Percentiles rank a stretch among this genome's conserved stretches.
Evolutionary conservation across 2,888 invertebrate species (phyloP).

Genomic region (Perdita meconis): DNA sequence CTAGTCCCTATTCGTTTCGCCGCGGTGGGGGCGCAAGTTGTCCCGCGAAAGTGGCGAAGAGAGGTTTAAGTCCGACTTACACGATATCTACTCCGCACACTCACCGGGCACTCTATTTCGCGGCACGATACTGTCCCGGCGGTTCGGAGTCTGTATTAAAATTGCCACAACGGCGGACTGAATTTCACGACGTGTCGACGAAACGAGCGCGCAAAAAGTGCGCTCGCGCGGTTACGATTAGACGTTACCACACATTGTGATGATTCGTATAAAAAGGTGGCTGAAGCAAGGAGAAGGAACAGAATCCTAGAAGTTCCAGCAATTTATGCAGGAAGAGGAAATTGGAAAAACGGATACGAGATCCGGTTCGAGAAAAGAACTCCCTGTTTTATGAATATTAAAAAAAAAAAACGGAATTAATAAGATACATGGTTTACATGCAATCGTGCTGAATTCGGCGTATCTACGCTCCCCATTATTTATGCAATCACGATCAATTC

Average conservation of each 20-base stretch:
- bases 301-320: constrained; percentile 22
- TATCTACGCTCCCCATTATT: too few relatives aligned
- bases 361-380: background rate
- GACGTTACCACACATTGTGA: constrained; percentile 57
- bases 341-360: background rate
- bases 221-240: constrained; percentile 51
- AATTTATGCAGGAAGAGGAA: too few relatives aligned
- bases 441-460: too few relatives aligned
- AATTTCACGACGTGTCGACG: constrained; percentile 40
- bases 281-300: constrained; percentile 43
- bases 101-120: constrained; percentile 78
- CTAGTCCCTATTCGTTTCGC: constrained; percentile 23
- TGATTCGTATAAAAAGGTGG: constrained; percentile 66
- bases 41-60: constrained; percentile 59
- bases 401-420: too few relatives aligned
- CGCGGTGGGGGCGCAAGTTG: constrained; percentile 45
- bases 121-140: constrained; percentile 72
- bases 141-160: constrained; percentile 77
- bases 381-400: background rate
- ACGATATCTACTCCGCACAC: constrained; percentile 83
- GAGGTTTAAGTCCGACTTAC: constrained; percentile 83
- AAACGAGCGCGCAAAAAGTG: constrained; percentile 41
- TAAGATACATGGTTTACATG: too few relatives aligned
- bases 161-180: constrained; percentile 74
- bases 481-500: too few relatives aligned